Conservation (phyloP, 2,797 vertebrate species). For the Etheostoma perlongum region DNA sequence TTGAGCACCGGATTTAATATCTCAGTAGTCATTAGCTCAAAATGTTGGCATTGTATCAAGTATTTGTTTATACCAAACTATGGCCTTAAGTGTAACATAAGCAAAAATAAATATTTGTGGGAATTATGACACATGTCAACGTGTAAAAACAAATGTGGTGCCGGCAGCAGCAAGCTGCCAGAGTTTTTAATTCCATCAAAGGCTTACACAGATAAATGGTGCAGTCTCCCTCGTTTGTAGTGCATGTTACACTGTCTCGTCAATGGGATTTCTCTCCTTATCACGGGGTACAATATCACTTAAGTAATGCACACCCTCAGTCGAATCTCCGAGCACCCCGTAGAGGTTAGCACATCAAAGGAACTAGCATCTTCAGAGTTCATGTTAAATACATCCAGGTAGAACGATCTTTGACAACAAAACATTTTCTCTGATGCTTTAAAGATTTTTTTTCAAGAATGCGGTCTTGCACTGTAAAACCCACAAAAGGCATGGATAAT, state of each 20-base stretch:
- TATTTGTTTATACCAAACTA: constrained; percentile 69
- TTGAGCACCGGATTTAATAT: constrained; percentile 27
- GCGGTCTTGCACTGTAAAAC: constrained; percentile 21
- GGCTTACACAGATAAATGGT: constrained; percentile 78
- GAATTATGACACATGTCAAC: constrained; percentile 76
- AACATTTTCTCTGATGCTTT: constrained; percentile 56
- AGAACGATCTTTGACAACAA: constrained; percentile 69
- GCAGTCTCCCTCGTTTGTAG: constrained; percentile 77
- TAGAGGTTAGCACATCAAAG: constrained; percentile 79
- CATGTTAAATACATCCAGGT: constrained; percentile 74
- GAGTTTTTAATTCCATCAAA: constrained; percentile 86
- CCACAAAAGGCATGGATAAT: constrained; percentile 11
- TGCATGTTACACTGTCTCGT: constrained; percentile 70
- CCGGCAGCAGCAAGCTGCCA: constrained; percentile 69
- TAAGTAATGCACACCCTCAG: constrained; percentile 78
- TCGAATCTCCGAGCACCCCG: constrained; percentile 69
- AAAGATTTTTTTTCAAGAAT: constrained; percentile 27
- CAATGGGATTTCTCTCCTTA: constrained; percentile 81
- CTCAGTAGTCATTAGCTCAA: constrained; percentile 34
- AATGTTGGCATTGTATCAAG: constrained; percentile 55
- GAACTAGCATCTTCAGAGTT: constrained; percentile 67
- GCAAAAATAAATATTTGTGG: constrained; percentile 66
- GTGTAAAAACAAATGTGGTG: constrained; percentile 70
- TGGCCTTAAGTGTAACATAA: constrained; percentile 64
- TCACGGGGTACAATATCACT: constrained; percentile 82